phyloP scores from a whole-genome alignment of 2,113 vertebrate genomes.

The Salvelinus alpinus region DNA sequence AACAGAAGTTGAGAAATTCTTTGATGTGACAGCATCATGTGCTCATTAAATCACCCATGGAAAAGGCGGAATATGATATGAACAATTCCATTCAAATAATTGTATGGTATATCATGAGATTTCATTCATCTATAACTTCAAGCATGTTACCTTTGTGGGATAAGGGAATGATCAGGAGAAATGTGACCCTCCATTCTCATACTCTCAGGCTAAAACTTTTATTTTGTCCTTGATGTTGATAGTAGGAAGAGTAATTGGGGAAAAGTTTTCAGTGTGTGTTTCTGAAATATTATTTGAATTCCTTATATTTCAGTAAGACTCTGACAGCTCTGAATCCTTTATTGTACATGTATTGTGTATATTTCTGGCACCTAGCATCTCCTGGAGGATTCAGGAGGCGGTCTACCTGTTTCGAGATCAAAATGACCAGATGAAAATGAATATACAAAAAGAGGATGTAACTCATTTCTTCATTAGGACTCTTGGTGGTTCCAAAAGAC shows the following conservation, averaged over 20 bases:
- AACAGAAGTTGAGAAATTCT: constrained; percentile 23
- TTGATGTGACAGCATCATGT: constrained; percentile 67
- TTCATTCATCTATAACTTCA: constrained; percentile 42
- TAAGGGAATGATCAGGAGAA: not conserved
- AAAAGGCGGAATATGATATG: constrained; percentile 33
- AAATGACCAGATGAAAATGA: not conserved
- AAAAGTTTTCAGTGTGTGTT: constrained; percentile 11
- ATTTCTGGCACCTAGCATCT: not conserved
- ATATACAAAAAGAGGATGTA: not conserved
- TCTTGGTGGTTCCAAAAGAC: constrained; percentile 23
- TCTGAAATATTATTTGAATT: not conserved
- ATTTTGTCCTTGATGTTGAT: constrained; percentile 22
- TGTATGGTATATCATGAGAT: constrained; percentile 35
- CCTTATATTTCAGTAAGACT: not conserved
- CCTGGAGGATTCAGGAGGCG: not conserved
- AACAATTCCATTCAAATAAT: constrained; percentile 33
- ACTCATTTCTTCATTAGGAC: constrained; percentile 15
- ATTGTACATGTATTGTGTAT: not conserved
- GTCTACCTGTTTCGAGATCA: constrained; percentile 10
- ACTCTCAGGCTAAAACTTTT: constrained; percentile 5
- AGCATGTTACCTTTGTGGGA: not conserved
- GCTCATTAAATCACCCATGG: constrained; percentile 64
- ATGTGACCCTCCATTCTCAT: constrained; percentile 15
- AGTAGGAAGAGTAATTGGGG: not conserved
- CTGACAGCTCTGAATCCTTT: not conserved